Evolutionary conservation across 2,797 vertebrate genomes (phyloP).

Genomic region (Lophius americanus): DNA sequence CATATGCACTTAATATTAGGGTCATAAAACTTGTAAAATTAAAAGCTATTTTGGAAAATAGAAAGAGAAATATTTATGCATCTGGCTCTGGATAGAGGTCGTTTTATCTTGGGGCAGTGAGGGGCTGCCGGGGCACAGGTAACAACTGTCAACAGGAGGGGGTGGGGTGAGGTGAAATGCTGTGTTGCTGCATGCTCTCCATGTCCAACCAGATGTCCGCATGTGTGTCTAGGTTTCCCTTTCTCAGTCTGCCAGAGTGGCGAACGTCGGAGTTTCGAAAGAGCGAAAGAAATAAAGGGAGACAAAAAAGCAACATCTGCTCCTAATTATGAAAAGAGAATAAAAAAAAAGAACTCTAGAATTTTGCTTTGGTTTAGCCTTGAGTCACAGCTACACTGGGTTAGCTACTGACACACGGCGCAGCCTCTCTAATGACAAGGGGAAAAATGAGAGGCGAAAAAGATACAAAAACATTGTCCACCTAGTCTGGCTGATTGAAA

Average conservation of each 20-base stretch:
- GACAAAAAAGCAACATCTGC: conserved; percentile 41
- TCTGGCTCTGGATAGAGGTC: conserved; percentile 88
- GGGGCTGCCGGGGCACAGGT: conserved; percentile 76
- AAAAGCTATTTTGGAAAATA: conserved; percentile 98
- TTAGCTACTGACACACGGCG: conserved; percentile 48
- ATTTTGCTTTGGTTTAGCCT: conserved; percentile 46
- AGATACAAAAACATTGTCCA: conserved; percentile 64
- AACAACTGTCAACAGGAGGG: conserved; percentile 82
- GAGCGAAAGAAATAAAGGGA: conserved; percentile 7
- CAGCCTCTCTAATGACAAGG: conserved; percentile 34
- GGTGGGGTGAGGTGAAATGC: conserved; percentile 16
- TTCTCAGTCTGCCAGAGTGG: conserved; percentile 39
- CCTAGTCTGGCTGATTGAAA: conserved; percentile 78
- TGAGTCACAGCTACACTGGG: conserved; percentile 24
- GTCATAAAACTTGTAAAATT: conserved; percentile 98
- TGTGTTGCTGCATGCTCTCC: conserved; percentile 40
- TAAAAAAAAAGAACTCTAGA: conserved; percentile 15
- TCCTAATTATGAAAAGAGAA: conserved; percentile 40
- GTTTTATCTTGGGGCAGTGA: conserved; percentile 85
- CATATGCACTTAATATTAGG: conserved; percentile 97
- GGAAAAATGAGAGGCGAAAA: conserved; percentile 43
- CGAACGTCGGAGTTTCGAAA: conserved; percentile 36
- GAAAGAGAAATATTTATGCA: conserved; percentile 94
- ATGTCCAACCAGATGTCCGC: conserved; percentile 72
- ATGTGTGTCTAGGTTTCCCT: conserved; percentile 66